Evolutionary conservation across 2,888 invertebrate species (phyloP).

Genomic region (Mycalesis mineus): DNA sequence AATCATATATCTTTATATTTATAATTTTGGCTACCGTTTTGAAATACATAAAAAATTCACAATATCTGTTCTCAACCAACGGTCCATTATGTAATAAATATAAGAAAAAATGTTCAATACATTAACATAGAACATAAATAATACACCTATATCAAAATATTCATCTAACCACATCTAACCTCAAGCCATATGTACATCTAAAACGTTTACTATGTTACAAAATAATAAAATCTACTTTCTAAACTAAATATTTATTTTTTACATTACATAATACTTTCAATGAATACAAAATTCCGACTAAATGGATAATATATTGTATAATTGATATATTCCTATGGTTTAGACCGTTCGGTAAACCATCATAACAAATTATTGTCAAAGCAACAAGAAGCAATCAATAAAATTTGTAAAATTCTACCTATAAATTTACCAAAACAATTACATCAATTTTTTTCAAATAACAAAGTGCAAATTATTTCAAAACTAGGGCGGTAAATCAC

Average conservation of each 20-base stretch:
- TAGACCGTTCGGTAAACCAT: slow-evolving; percentile 27
- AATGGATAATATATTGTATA: slow-evolving; percentile 28
- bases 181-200: slow-evolving; percentile 30
- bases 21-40: too few relatives aligned
- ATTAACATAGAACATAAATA: slow-evolving; percentile 12
- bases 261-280: slow-evolving; percentile 61
- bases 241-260: slow-evolving; percentile 30
- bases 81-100: slow-evolving; percentile 2
- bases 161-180: slow-evolving; percentile 10
- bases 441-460: slow-evolving; percentile 17
- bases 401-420: slow-evolving; percentile 25
- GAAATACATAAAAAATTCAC: too few relatives aligned
- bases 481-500: slow-evolving; percentile 20
- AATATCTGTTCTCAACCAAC: not conserved
- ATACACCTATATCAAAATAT: slow-evolving; percentile 7
- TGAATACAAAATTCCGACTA: slow-evolving; percentile 52
- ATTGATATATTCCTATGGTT: slow-evolving; percentile 19
- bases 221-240: slow-evolving; percentile 23
- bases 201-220: slow-evolving; percentile 34
- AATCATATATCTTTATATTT: too few relatives aligned
- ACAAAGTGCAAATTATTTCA: slow-evolving; percentile 24
- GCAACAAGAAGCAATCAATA: slow-evolving; percentile 37
- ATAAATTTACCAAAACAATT: slow-evolving; percentile 19
- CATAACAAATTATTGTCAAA: slow-evolving; percentile 47
- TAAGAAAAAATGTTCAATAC: slow-evolving; percentile 1